Evolutionary conservation across 2,113 vertebrate species (phyloP), one percentile per base, ranked within the genome.

Genomic region (Pygathrix nemaeus): DNA sequence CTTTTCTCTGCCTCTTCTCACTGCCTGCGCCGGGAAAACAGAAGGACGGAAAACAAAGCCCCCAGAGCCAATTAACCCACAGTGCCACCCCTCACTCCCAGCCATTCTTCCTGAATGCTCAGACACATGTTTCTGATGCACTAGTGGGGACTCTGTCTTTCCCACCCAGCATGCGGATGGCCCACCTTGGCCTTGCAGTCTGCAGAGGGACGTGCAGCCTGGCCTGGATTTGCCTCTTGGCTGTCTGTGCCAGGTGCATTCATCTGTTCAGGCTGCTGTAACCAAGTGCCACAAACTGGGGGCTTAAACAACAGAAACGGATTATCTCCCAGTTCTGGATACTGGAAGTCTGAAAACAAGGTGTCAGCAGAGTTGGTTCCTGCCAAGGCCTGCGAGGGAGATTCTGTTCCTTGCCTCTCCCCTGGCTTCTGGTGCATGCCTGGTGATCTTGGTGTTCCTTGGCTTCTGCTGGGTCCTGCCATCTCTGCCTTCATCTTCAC

Each of bases 211-310:
- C 79, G 0, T 0, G 55, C 13, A 16, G 8, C 14, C 38, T 1
- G 3, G 73, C 48, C 18, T 35, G 32, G 32, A 59, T 61, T 52
- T 90, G 70, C n/a, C 10, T 20, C 76, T 32, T n/a, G 57, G 23
- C 13, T 82, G 50, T 27, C 11, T 38, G 2, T 13, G 14, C 25
- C 25, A 55, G 38, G n/a, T 8, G 3, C 25, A 18, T 6, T 8
- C 4, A 4, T 32, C 25, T 20, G 18, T 27, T 2, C 32, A 32
- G n/a, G 64, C 14, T 30, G 2, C 35, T 3, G 0, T 1, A 8
- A 38, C 6, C 5, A 38, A 40, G 18, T 25, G 4, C 40, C 12
- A 25, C 8, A 14, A 25, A 57, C 2, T 4, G 57, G 48, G 55
- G 6, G 55, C 59, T 61, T 73, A 27, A 8, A 11, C 76, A 27